Percentiles rank a stretch among this genome's conserved stretches.
phyloP scores from a whole-genome alignment of 2,113 vertebrate genomes.

The Sylvilagus bachmani region DNA sequence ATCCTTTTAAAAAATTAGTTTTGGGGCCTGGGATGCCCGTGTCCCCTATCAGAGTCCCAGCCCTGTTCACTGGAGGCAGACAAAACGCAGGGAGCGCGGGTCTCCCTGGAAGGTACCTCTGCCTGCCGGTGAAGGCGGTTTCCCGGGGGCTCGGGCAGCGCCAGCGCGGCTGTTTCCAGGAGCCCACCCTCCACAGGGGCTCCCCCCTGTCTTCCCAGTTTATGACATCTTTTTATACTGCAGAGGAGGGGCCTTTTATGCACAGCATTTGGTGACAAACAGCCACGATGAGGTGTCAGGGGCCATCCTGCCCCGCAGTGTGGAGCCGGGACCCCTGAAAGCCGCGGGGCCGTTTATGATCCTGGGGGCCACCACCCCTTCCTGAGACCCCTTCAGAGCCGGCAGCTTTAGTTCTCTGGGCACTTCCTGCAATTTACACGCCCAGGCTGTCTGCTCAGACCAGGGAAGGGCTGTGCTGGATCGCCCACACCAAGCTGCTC shows the following conservation, averaged over 20 bases:
- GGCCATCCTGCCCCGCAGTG: constrained; percentile 85
- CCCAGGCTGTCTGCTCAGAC: constrained; percentile 71
- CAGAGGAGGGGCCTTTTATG: constrained; percentile 85
- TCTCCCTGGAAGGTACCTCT: neutral
- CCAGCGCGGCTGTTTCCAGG: too few species aligned
- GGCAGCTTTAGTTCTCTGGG: constrained; percentile 78
- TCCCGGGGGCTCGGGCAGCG: too few species aligned
- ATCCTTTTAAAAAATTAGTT: neutral
- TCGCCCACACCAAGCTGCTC: neutral
- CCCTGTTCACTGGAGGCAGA: too few species aligned
- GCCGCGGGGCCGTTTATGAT: constrained; percentile 88
- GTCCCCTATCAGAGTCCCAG: too few species aligned
- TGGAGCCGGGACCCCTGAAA: constrained; percentile 88
- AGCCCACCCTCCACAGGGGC: neutral
- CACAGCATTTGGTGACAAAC: constrained; percentile 89
- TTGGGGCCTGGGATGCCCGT: neutral
- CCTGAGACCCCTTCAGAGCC: constrained; percentile 83
- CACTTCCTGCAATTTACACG: constrained; percentile 82
- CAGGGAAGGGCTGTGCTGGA: constrained; percentile 66
- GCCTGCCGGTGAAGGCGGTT: too few species aligned
- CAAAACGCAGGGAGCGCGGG: accelerated
- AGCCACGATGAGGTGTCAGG: constrained; percentile 91
- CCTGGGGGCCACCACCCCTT: constrained; percentile 85
- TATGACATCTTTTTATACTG: constrained; percentile 90
- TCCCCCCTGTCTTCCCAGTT: constrained; percentile 85